These are phyloP conservation scores for Lamellibrachia satsuma DNA, from an alignment of 2,888 invertebrate genomes.

Conservation along the genomic window DNA sequence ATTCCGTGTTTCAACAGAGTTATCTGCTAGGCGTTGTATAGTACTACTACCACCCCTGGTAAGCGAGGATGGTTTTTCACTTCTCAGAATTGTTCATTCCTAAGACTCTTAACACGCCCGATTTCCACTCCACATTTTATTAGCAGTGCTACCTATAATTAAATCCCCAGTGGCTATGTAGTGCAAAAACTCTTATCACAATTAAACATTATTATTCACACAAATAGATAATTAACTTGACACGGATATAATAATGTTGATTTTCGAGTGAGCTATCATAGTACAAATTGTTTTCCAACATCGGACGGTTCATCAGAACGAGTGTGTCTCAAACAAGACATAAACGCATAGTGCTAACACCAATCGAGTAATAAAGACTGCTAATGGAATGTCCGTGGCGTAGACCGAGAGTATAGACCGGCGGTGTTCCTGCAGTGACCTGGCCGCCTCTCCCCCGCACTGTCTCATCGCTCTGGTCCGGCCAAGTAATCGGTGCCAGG, in stretches of 20 bases:
- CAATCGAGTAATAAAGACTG: background rate
- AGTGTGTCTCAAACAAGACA: background rate
- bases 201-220: too few relatives aligned
- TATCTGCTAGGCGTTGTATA: too few relatives aligned
- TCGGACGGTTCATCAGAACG: background rate
- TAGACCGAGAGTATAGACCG: background rate
- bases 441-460: background rate
- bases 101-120: too few relatives aligned
- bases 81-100: too few relatives aligned
- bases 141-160: too few relatives aligned
- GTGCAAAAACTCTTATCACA: too few relatives aligned
- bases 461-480: background rate
- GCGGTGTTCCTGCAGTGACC: background rate
- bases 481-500: background rate
- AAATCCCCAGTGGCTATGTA: too few relatives aligned
- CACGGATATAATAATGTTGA: background rate
- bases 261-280: background rate
- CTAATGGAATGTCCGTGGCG: background rate
- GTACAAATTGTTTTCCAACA: background rate
- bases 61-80: too few relatives aligned
- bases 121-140: too few relatives aligned
- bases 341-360: background rate
- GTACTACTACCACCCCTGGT: too few relatives aligned
- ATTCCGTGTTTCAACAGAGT: too few relatives aligned
- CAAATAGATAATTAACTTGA: too few relatives aligned